phyloP scores from a whole-genome alignment of 2,113 vertebrate genomes.

The Alces alces region DNA sequence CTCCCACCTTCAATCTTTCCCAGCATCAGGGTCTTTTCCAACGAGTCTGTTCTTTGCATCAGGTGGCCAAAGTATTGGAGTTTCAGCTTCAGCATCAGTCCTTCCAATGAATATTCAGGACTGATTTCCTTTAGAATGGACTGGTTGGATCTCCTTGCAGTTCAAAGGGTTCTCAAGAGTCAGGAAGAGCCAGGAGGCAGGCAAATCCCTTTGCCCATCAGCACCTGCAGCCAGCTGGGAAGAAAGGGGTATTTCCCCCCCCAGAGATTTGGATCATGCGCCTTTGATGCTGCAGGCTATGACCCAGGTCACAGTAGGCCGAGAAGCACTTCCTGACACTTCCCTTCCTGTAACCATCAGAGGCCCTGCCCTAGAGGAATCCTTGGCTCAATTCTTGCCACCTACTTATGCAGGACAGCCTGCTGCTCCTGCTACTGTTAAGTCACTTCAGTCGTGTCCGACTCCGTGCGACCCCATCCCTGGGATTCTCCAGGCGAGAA shows the following conservation, averaged over 20 bases:
- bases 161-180: not conserved
- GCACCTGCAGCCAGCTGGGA: not conserved
- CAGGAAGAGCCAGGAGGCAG: not conserved
- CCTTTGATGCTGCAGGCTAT: not conserved
- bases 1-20: not conserved
- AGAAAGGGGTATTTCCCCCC: not conserved
- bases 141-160: not conserved
- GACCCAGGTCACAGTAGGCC: not conserved
- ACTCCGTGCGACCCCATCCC: too few relatives aligned
- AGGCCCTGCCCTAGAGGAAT: not conserved
- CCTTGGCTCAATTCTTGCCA: not conserved
- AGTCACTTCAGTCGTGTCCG: too few relatives aligned
- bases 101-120: not conserved
- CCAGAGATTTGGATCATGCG: not conserved
- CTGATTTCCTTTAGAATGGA: not conserved
- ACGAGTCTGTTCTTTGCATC: accelerated
- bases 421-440: too few relatives aligned
- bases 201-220: not conserved
- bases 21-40: not conserved
- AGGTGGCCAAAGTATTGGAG: not conserved
- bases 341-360: not conserved
- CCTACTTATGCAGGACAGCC: not conserved
- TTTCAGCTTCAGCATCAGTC: not conserved
- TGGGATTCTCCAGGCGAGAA: too few relatives aligned
- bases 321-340: not conserved